Evolutionary conservation across 2,888 invertebrate genomes (phyloP), one percentile per base, ranked within the genome.

Genomic region (Siphlonurus alternatus): DNA sequence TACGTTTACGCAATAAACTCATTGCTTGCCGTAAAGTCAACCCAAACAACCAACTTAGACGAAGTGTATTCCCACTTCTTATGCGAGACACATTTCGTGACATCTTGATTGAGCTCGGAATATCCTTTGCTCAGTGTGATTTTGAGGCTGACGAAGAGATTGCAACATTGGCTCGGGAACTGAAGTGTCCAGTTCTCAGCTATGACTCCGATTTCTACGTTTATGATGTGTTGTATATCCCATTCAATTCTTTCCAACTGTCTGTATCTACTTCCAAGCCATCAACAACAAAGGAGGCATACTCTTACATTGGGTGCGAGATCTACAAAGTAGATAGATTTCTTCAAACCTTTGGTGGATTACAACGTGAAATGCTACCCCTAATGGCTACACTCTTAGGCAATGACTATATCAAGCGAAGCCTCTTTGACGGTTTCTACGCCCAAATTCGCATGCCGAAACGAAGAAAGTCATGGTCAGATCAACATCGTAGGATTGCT

Each of bases 181-280:
- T 93, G 1, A 78, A 86, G 53, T 94, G 93, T 70, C 94, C 95
- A 0, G 87, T 97, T 1, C 74, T 97, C 2, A 94, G 93, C 71
- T 89, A 88, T 69, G 97, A 97, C 76, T 95, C 95, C 0, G 97
- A 97, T 76, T 97, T 94, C 76, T 94, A 86, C 71, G 86, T 97
- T 67, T 92, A 88, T 75, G 88, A 90, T 76, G 84, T 91, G 0
- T 76, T 80, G 1, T 93, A 92, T 69, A 87, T 97, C 68, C 90
- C 92, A 0, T 83, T 90, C 20, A 20, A 56, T 22, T 22, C n/a
- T 22, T 56, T 56, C 20, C n/a, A 5, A 56, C 25, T 73, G 75
- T 53, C 69, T 69, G 10, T 54, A 73, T n/a, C 61, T 65, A 63
- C 62, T 69, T 24, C 22, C 61, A 22, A 65, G 66, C 62, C 38